A percentile compares a stretch with the other conserved stretches of the same genome.
phyloP scores from a whole-genome alignment of 2,113 vertebrate species.

The Proteles cristata region DNA sequence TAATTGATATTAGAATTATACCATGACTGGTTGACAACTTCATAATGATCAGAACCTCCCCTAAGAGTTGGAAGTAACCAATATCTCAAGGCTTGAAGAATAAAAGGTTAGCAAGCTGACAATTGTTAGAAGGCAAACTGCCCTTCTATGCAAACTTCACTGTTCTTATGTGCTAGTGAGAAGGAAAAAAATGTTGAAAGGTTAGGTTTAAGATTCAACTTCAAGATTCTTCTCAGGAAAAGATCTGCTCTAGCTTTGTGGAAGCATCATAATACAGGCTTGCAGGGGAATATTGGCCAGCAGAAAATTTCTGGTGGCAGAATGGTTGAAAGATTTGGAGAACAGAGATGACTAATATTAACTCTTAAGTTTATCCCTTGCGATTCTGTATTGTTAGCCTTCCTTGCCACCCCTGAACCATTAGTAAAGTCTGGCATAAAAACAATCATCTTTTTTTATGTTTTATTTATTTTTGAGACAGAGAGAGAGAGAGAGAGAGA shows the following conservation, averaged over 20 bases:
- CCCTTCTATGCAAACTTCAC: not conserved
- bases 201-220: not conserved
- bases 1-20: not conserved
- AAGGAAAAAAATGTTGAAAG: not conserved
- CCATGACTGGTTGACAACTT: not conserved
- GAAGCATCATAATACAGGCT: not conserved
- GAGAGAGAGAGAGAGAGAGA: too few relatives aligned
- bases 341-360: not conserved
- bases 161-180: not conserved
- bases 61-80: not conserved
- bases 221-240: not conserved
- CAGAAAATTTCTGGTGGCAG: not conserved
- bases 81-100: not conserved
- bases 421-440: not conserved
- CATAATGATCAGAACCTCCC: not conserved
- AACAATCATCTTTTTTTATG: not conserved
- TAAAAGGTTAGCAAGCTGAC: not conserved
- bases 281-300: not conserved
- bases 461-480: too few relatives aligned
- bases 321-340: not conserved
- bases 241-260: not conserved
- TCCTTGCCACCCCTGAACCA: not conserved
- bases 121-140: not conserved
- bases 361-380: not conserved
- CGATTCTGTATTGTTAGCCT: not conserved